phyloP scores from a whole-genome alignment of 1,140 invertebrate genomes.

The Drosophila parabipectinata region DNA sequence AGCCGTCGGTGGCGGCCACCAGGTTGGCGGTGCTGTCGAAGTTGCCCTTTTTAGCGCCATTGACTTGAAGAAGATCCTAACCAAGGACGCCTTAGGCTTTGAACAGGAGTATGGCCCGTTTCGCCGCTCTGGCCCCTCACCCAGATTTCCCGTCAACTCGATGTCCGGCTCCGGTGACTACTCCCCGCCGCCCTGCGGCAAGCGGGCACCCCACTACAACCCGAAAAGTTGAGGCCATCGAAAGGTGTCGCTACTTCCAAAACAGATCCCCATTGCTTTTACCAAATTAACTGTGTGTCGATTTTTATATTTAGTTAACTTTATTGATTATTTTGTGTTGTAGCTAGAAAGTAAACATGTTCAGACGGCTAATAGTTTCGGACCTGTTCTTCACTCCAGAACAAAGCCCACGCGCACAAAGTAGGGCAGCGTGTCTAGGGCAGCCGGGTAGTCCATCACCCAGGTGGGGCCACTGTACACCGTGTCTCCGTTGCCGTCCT shows the following conservation, averaged over 20 bases:
- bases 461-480: slow-evolving; percentile 87
- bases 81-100: slow-evolving; percentile 49
- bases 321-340: slow-evolving; percentile 24
- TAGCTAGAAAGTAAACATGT: slow-evolving; percentile 12
- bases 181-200: slow-evolving; percentile 12
- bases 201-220: background rate
- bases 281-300: slow-evolving; percentile 61
- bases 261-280: background rate
- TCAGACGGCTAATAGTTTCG: background rate
- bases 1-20: slow-evolving; percentile 40
- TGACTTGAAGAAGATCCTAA: slow-evolving; percentile 46
- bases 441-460: slow-evolving; percentile 88
- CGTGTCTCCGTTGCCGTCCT: slow-evolving; percentile 84
- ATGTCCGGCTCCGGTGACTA: slow-evolving; percentile 5
- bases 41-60: slow-evolving; percentile 55
- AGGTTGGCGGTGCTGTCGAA: slow-evolving; percentile 60
- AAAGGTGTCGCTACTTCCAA: background rate
- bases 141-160: background rate
- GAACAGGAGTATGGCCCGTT: slow-evolving; percentile 55
- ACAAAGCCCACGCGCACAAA: slow-evolving; percentile 84
- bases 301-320: slow-evolving; percentile 7
- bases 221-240: background rate
- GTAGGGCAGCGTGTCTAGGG: slow-evolving; percentile 88
- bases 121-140: slow-evolving; percentile 2
- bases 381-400: slow-evolving; percentile 20